A percentile compares a stretch with the other conserved stretches of the same genome.
Conservation (phyloP, 2,888 invertebrate genomes). For the Apotomis betuletana region DNA sequence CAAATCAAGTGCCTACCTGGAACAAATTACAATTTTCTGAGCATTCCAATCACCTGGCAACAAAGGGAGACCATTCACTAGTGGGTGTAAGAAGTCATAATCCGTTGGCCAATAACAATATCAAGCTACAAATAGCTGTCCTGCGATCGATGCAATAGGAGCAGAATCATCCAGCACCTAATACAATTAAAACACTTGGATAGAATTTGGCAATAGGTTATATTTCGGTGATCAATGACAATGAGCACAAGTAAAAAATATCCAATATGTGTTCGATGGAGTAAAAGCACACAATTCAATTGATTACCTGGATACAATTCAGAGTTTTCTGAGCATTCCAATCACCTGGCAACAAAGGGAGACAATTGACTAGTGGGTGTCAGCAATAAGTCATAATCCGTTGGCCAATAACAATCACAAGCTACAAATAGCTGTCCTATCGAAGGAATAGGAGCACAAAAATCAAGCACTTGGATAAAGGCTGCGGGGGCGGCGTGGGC, state of each 20-base stretch:
- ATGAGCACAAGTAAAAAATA: no score
- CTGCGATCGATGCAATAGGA: constrained; percentile 30
- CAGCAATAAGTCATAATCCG: constrained; percentile 23
- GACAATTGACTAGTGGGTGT: constrained; percentile 19
- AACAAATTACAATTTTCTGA: no score
- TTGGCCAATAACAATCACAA: constrained; percentile 20
- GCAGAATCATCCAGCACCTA: constrained; percentile 26
- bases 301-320: no score
- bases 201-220: background rate
- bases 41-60: no score
- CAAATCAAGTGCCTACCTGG: no score
- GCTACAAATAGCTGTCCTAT: constrained; percentile 27
- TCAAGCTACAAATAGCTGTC: constrained; percentile 20
- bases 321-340: no score
- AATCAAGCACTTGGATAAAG: constrained; percentile 40
- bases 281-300: no score
- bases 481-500: constrained; percentile 64
- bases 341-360: no score
- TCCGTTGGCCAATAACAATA: constrained; percentile 23
- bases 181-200: constrained; percentile 17
- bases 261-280: no score
- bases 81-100: constrained; percentile 33
- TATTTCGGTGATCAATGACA: no score
- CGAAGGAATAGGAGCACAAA: constrained; percentile 34
- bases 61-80: background rate